Percentiles rank a stretch among this genome's conserved stretches.
Conservation (phyloP, 2,113 vertebrate genomes). For the Vulpes ferrilata region DNA sequence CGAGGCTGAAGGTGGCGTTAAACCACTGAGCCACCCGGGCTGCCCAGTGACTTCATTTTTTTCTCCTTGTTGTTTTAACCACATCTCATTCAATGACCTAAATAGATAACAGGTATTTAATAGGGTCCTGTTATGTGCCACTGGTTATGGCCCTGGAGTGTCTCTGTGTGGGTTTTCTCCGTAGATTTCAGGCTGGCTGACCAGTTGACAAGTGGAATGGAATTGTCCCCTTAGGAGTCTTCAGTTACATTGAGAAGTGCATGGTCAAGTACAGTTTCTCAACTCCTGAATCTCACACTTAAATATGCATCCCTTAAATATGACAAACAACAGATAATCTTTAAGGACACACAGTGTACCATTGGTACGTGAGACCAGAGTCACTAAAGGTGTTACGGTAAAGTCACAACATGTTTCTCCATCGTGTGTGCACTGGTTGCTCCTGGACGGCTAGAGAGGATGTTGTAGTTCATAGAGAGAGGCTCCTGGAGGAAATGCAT, state of each 20-base stretch:
- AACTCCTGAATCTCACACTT: not conserved
- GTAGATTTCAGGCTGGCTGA: not conserved
- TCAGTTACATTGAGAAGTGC: too few relatives aligned
- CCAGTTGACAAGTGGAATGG: not conserved
- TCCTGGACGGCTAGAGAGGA: not conserved
- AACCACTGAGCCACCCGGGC: too few relatives aligned
- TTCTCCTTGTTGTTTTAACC: not conserved
- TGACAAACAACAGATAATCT: too few relatives aligned
- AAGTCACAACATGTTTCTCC: accelerated
- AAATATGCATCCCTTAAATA: not conserved
- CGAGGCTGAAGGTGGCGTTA: too few relatives aligned
- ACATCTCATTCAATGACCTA: not conserved
- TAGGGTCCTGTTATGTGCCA: not conserved
- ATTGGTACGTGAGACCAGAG: not conserved
- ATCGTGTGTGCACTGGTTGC: accelerated
- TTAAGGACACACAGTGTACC: not conserved
- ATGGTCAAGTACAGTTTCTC: not conserved
- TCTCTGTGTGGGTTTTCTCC: not conserved
- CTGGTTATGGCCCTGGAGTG: accelerated
- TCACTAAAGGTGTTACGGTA: accelerated
- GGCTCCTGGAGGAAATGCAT: not conserved
- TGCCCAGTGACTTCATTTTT: not conserved
- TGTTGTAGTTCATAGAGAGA: accelerated
- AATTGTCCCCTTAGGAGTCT: not conserved
- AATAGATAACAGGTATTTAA: not conserved